Evolutionary conservation across 92 coral and sea anemone species (phyloP).

Genomic region (Zoanthus sansibaricus): DNA sequence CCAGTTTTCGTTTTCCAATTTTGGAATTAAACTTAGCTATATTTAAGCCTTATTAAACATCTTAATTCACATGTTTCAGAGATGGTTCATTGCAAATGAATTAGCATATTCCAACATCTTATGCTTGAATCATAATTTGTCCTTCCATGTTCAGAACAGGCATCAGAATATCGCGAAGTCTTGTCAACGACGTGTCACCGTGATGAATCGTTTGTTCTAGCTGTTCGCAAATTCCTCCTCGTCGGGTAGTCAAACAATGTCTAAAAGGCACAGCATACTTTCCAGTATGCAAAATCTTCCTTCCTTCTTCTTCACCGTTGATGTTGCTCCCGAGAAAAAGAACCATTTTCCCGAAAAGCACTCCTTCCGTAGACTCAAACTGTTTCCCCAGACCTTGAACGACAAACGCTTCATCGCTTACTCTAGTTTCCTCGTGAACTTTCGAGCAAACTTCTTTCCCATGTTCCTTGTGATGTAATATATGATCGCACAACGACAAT

Average conservation of each 20-base stretch:
- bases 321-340: slow-evolving; percentile 41
- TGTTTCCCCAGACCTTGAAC: slow-evolving; percentile 41
- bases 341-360: slow-evolving; percentile 43
- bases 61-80: not conserved
- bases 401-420: slow-evolving; percentile 23
- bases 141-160: slow-evolving; percentile 47
- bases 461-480: slow-evolving; percentile 24
- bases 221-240: slow-evolving; percentile 46
- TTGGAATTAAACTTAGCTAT: not conserved
- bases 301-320: slow-evolving; percentile 19
- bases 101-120: not conserved
- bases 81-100: not conserved
- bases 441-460: slow-evolving; percentile 1
- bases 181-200: slow-evolving; percentile 34
- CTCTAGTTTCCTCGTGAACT: not conserved
- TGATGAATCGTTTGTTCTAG: slow-evolving; percentile 37
- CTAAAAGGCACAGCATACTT: slow-evolving; percentile 38
- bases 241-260: slow-evolving; percentile 32
- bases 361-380: slow-evolving; percentile 39
- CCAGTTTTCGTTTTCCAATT: not conserved
- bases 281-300: slow-evolving; percentile 26
- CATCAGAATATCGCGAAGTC: slow-evolving; percentile 50
- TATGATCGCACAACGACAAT: slow-evolving; percentile 27
- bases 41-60: not conserved
- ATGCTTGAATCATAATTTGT: slow-evolving; percentile 18